Evolutionary conservation across 2,888 invertebrate genomes (phyloP), one percentile per base, ranked within the genome.

Genomic region (Volucella inanis): DNA sequence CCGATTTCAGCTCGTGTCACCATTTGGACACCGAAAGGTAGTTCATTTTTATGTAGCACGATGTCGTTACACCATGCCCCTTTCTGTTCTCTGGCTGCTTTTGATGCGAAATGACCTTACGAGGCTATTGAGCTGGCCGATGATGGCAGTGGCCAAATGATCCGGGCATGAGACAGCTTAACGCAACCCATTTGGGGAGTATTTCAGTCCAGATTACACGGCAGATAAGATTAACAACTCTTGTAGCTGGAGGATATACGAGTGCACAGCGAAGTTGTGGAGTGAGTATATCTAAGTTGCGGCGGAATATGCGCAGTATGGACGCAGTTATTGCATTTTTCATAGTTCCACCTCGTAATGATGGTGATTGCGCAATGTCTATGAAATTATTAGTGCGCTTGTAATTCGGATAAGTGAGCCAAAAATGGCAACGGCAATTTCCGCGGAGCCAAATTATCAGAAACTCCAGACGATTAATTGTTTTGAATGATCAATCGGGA

Each of bases 171-270:
- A 50, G 52, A 70, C 81, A 76, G 76, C 80, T 75, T 55, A 65
- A 62, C 57, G 64, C 57, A 76, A 76, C 59, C 45, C 70, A 70
- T 64, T 64, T 81, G 59, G 64, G 68, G 55, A 64, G 68, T 75
- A 39, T 57, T 81, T 64, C 18, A 59, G 50, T 64, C 11, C 18
- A 57, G 81, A 81, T 81, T 76, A 81, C 76, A 81, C 47, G 14
- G 39, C 70, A 14, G 81, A 81, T 81, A 70, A 76, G 81, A 81
- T 76, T 76, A 62, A 81, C 76, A 64, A 52, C 81, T 52, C 54
- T 57, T 81, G 76, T 76, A 76, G 18, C 76, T 81, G 81, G 64
- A 57, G 76, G 76, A 57, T 70, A 75, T 10, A 55, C 61, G 31
- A 72, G 43, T 70, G 22, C 50, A 41, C 10, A 31, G 31, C 1